Evolutionary conservation across 2,888 invertebrate genomes (phyloP).

Genomic region (Cinara cedri): DNA sequence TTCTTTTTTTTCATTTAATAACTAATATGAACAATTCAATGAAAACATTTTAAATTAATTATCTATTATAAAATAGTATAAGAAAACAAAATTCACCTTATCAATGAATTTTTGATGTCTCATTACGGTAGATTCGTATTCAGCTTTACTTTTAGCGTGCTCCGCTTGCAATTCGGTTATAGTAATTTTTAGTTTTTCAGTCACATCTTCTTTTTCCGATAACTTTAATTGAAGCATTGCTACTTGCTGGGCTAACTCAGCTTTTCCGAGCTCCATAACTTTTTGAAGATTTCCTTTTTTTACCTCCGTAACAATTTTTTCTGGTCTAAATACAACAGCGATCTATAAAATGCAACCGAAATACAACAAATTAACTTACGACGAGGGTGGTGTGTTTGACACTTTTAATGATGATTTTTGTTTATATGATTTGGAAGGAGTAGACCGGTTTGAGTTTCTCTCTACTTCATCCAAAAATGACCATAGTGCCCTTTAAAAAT

Average conservation of each 20-base stretch:
- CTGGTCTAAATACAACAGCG: conserved; percentile 58
- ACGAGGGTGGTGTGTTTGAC: conserved; percentile 13
- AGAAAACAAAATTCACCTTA: conserved; percentile 65
- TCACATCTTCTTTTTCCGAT: conserved; percentile 70
- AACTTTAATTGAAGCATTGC: conserved; percentile 69
- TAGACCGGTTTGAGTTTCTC: conserved; percentile 62
- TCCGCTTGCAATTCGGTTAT: conserved; percentile 65
- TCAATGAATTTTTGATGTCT: conserved; percentile 85
- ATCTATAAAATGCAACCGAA: background rate
- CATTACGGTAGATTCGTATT: conserved; percentile 75
- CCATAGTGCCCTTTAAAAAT: conserved; percentile 68
- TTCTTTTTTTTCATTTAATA: conserved; percentile 79
- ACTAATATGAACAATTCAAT: conserved; percentile 62
- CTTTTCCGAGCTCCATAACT: conserved; percentile 59
- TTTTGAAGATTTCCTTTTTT: conserved; percentile 65
- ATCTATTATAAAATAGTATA: too few relatives aligned
- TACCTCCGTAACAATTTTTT: conserved; percentile 64
- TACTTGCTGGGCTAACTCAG: conserved; percentile 70
- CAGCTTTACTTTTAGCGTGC: conserved; percentile 70
- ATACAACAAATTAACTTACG: conserved; percentile 17
- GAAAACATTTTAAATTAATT: too few relatives aligned
- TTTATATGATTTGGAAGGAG: conserved; percentile 31
- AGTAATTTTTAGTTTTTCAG: conserved; percentile 66
- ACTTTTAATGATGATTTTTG: background rate
- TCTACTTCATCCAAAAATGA: conserved; percentile 73